Conservation (phyloP, 2,113 vertebrate genomes). For the Sceloporus undulatus region DNA sequence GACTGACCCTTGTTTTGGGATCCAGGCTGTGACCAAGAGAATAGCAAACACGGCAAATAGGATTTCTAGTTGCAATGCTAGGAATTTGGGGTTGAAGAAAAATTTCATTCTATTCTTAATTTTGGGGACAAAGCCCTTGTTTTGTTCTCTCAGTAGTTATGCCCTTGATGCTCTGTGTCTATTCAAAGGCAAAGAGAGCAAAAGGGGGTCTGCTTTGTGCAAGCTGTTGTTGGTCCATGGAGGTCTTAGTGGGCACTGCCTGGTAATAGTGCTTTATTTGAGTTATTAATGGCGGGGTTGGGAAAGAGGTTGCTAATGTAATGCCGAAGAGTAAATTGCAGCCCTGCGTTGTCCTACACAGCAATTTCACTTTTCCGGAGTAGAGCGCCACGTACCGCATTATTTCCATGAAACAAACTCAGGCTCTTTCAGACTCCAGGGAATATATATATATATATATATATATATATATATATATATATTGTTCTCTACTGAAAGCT, state of each 20-base stretch:
- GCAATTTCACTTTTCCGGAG: not conserved
- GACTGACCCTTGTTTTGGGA: no score
- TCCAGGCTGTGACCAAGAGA: no score
- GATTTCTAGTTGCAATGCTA: no score
- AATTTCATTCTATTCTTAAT: no score
- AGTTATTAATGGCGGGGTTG: not conserved
- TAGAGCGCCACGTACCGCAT: not conserved
- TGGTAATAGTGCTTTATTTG: not conserved
- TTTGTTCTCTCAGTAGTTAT: no score
- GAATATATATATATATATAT: not conserved
- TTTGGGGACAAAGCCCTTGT: no score
- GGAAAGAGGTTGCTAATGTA: conserved; percentile 9
- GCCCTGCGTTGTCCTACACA: not conserved
- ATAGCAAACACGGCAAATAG: no score
- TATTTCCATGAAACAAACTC: not conserved
- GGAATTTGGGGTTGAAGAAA: no score
- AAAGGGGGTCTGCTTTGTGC: not conserved
- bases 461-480: no score
- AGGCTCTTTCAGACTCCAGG: not conserved
- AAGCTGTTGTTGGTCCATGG: not conserved
- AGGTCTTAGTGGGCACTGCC: not conserved
- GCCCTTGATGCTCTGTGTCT: not conserved
- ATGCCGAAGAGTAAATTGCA: not conserved
- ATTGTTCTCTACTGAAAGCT: not conserved
- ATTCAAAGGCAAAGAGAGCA: not conserved